phyloP scores from a whole-genome alignment of 2,888 invertebrate genomes.

The Antheraea yamamai region DNA sequence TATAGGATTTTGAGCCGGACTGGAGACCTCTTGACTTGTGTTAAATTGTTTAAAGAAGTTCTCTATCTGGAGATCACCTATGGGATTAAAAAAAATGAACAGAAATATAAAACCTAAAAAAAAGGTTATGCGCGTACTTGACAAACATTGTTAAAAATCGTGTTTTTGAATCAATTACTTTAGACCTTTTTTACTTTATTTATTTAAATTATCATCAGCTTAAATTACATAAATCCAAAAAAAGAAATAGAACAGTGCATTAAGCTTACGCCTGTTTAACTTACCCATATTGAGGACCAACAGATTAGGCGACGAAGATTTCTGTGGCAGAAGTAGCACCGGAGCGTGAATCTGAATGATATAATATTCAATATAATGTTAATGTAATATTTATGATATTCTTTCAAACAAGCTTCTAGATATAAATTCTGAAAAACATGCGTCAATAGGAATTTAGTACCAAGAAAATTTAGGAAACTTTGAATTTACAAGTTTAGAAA shows the following conservation, averaged over 20 bases:
- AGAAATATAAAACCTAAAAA: background rate
- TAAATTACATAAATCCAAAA: background rate
- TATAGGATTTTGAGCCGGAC: constrained; percentile 72
- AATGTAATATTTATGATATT: background rate
- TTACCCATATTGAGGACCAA: constrained; percentile 88
- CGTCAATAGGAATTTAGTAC: too few species aligned
- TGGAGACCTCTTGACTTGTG: constrained; percentile 50
- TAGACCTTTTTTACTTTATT: too few species aligned
- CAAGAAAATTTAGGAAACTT: background rate
- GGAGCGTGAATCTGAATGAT: constrained; percentile 84
- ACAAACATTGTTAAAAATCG: too few species aligned
- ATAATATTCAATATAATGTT: background rate
- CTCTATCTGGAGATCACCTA: constrained; percentile 89
- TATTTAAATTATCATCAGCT: too few species aligned
- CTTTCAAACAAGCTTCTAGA: background rate
- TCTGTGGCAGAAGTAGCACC: constrained; percentile 88
- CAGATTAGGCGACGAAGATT: constrained; percentile 89
- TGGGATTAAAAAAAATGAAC: constrained; percentile 19
- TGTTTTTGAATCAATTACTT: too few species aligned
- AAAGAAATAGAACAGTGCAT: background rate
- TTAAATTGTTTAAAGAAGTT: constrained; percentile 87
- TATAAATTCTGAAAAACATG: too few species aligned
- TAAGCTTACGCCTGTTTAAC: constrained; percentile 21
- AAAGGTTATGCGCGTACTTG: background rate
- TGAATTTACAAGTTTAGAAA: background rate